Base-by-base conservation (phyloP, 1,140 invertebrate genomes). In the Drosophila fuyamai region DNA sequence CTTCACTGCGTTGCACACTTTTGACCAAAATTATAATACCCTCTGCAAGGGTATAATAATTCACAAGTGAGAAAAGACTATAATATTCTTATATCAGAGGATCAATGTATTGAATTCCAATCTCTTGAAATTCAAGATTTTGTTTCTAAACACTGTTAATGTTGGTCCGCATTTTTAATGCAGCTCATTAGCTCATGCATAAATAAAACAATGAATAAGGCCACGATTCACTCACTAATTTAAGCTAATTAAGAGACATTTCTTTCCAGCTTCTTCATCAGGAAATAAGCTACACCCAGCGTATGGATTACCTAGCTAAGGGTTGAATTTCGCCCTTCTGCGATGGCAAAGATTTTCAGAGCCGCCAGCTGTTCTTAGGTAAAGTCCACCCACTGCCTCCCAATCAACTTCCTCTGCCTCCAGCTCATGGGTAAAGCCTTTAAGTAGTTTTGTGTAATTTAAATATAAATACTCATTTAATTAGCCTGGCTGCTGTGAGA, bases 381-480 rank as follows among this genome's bases (percentile, higher is more conserved):
- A 35, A 68, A 54, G 32, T 14, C 18, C 46, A 29, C n/a, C 35
- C 63, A 48, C 46, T 35, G 55, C 44, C 41, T 32, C 18, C 29
- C 43, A 14, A 35, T 40, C 10, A 16, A 29, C 32, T 10, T 51
- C 47, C 12, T 29, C 13, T n/a, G 47, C 10, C 14, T 9, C 13
- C 13, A 2, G 27, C 32, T 35, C 5, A 43, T 4, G n/a, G 16
- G 32, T 5, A 43, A 40, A 70, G 54, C 41, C 63, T 67, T 86
- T 81, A 83, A 88, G 83, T 88, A 88, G 83, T 88, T 88, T 88
- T 60, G 47, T 79, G 67, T 88, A 89, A 88, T 88, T 88, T 88
- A 79, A 88, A 88, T 89, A 88, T 88, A 88, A 88, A 88, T 88
- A 88, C 84, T 89, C 84, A 89, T 88, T 88, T 88, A 88, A 86